These are phyloP conservation scores for Dione juno DNA, from an alignment of 2,888 invertebrate species.

Conservation along the genomic window DNA sequence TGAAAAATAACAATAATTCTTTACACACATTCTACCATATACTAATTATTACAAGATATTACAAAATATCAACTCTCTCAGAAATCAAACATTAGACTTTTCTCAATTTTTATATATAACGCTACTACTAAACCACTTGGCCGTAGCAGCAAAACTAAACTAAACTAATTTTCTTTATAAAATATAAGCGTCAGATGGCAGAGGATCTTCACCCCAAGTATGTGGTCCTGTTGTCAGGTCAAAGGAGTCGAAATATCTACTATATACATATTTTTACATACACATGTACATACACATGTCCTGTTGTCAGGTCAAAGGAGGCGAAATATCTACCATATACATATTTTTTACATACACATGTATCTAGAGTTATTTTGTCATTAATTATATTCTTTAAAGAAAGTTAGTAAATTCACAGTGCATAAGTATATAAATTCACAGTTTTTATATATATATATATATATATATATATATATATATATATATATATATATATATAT, in stretches of 20 bases:
- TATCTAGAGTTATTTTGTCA: too few species aligned
- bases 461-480: too few species aligned
- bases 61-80: not conserved
- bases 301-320: too few species aligned
- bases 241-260: conserved; percentile 8
- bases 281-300: not conserved
- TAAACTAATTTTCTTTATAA: conserved; percentile 19
- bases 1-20: too few species aligned
- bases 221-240: conserved; percentile 21
- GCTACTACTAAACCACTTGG: not conserved
- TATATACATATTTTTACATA: not conserved
- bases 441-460: too few species aligned
- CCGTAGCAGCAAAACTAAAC: not conserved
- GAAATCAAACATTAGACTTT: not conserved
- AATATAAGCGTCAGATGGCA: conserved; percentile 16
- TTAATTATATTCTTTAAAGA: too few species aligned
- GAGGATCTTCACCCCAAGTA: conserved; percentile 10
- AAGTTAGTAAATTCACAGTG: too few species aligned
- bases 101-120: not conserved
- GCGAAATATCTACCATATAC: too few species aligned
- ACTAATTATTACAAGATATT: not conserved
- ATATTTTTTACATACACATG: too few species aligned
- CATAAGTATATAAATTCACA: too few species aligned
- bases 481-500: too few species aligned
- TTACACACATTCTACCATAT: too few species aligned